These are phyloP conservation scores for Carassius gibelio DNA, from an alignment of 2,113 vertebrate species.

Conservation along the genomic window DNA sequence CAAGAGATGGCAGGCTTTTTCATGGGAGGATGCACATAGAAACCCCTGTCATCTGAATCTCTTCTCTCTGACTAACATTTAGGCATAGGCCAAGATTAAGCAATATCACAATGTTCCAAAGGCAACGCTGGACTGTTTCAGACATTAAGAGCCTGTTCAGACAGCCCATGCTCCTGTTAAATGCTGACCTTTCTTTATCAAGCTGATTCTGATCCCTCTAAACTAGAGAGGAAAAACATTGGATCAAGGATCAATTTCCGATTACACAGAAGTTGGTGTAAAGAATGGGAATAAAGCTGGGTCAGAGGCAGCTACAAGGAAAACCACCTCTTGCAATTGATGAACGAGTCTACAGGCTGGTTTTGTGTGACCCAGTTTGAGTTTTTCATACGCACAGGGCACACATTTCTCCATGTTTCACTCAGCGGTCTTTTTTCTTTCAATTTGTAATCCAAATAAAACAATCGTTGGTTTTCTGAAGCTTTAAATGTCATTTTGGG, in stretches of 20 bases:
- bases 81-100: background rate
- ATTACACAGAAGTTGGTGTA: conserved; percentile 10
- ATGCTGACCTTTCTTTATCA: conserved; percentile 1
- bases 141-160: background rate
- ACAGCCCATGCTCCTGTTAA: conserved; percentile 26
- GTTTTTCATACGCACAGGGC: conserved; percentile 4
- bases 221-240: conserved; percentile 14
- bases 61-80: background rate
- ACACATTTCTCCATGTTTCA: background rate
- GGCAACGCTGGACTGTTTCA: background rate
- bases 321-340: conserved; percentile 26
- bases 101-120: background rate
- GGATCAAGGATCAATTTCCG: conserved; percentile 29
- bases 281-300: conserved; percentile 11
- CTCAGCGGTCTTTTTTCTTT: background rate
- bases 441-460: background rate
- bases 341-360: conserved; percentile 4
- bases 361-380: conserved; percentile 34
- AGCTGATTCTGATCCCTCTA: conserved; percentile 6
- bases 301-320: conserved; percentile 4
- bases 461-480: conserved; percentile 3
- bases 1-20: conserved; percentile 27
- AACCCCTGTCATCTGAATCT: conserved; percentile 9
- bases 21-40: conserved; percentile 29
- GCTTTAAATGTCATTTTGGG: conserved; percentile 4